These are phyloP conservation scores for Willowsia nigromaculata DNA, from an alignment of 2,888 invertebrate species.

Conservation along the genomic window DNA sequence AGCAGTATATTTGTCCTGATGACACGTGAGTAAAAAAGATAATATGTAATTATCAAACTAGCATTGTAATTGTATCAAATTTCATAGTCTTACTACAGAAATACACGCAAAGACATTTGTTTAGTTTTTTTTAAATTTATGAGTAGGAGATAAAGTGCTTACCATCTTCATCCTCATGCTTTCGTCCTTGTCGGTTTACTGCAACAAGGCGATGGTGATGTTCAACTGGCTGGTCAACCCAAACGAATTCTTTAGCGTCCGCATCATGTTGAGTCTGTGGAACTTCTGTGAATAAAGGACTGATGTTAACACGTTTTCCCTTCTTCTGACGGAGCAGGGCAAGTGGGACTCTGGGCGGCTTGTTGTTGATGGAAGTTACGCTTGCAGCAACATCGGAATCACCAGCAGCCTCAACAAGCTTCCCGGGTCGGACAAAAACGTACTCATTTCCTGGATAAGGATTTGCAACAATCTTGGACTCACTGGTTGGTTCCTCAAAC, in stretches of 20 bases:
- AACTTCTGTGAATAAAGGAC: conserved; percentile 74
- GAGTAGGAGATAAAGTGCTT: background rate
- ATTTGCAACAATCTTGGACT: conserved; percentile 67
- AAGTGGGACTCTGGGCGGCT: conserved; percentile 75
- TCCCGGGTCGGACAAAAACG: conserved; percentile 73
- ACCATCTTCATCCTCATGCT: conserved; percentile 57
- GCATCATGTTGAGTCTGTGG: conserved; percentile 49
- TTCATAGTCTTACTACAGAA: no score
- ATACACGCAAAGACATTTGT: no score
- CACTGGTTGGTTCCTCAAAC: conserved; percentile 63
- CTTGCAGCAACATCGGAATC: conserved; percentile 62
- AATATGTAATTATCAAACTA: no score
- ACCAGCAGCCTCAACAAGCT: conserved; percentile 10
- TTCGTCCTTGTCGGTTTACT: conserved; percentile 60
- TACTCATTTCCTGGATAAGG: conserved; percentile 77
- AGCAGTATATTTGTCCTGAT: no score
- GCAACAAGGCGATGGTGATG: background rate
- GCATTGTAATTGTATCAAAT: no score
- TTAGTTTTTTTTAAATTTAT: no score
- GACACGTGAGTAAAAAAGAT: no score
- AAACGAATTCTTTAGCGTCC: conserved; percentile 58
- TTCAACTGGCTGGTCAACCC: conserved; percentile 54
- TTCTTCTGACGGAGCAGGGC: conserved; percentile 76
- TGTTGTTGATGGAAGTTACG: conserved; percentile 75
- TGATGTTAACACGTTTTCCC: conserved; percentile 77